Evolutionary conservation across 2,113 vertebrate species (phyloP), one percentile per base, ranked within the genome.

Genomic region (Spermophilus dauricus): DNA sequence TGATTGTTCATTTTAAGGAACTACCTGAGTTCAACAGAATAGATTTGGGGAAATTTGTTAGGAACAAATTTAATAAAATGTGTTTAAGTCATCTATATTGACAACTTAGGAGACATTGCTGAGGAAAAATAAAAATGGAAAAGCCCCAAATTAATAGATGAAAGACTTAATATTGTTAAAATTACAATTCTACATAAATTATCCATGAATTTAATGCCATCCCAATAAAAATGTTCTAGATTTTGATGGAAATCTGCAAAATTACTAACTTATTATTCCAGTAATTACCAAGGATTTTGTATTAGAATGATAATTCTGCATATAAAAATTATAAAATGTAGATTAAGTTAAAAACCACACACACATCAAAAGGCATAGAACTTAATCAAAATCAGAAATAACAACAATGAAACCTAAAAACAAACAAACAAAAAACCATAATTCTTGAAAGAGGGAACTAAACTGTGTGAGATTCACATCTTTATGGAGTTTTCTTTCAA

Each of bases 381-480:
- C 89, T 96, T 76, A 70, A 73, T 69, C 63, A 95, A 77, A 86
- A 82, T 26, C 53, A 65, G 42, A 42, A 76, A 77, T 30, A 89
- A n/a, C 5, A 85, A 39, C 30, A 86, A 69, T 20, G 37, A 39
- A 51, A 37, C 67, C 24, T 80, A 5, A 93, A 51, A 51, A 51
- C 48, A 51, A 51, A 51, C 48, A 51, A 51, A 51, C 10, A 51
- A 92, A 92, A 24, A 86, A 82, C 65, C 7, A 45, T 65, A 67
- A 89, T 76, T 24, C 22, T 58, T 92, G 37, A 85, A 45, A 63
- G 65, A 90, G 67, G n/a, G 39, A 91, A 53, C 4, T 82, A 32
- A 39, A 34, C 5, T 63, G 32, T 92, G 51, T 53, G 37, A 82
- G 32, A 85, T 42, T 58, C 32, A 72, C 17, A 67, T 67, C 78